Conservation (phyloP, 2,797 vertebrate species). For the Hipposideros larvatus region DNA sequence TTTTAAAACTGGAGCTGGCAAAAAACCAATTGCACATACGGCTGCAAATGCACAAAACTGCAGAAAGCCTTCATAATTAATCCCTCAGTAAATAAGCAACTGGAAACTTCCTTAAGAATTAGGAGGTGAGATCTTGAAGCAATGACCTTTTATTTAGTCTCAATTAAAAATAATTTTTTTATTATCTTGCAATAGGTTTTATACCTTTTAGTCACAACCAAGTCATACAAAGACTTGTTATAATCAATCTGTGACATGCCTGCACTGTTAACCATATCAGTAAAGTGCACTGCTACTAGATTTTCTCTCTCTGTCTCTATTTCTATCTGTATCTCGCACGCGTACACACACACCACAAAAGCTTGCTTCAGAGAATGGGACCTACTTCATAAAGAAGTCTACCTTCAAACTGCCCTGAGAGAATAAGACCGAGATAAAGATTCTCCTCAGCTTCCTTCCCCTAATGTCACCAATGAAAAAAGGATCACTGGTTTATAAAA, state of each 20-base stretch:
- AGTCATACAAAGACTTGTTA: slow-evolving; percentile 51
- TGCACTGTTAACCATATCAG: not conserved
- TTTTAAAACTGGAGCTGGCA: slow-evolving; percentile 68
- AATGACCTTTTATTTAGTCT: slow-evolving; percentile 47
- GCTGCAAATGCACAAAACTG: slow-evolving; percentile 20
- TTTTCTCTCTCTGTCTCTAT: not conserved
- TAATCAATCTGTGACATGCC: slow-evolving; percentile 21
- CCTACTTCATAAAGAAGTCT: not conserved
- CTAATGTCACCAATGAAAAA: slow-evolving; percentile 52
- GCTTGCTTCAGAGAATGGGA: slow-evolving; percentile 45
- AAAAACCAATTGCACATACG: slow-evolving; percentile 5
- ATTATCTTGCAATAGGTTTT: slow-evolving; percentile 24
- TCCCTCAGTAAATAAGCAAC: slow-evolving; percentile 32
- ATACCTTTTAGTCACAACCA: slow-evolving; percentile 42
- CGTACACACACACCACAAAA: not conserved
- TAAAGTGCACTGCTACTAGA: slow-evolving; percentile 26
- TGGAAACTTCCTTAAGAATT: slow-evolving; percentile 42
- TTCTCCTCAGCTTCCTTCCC: not conserved
- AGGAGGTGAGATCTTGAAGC: slow-evolving; percentile 37
- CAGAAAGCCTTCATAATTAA: slow-evolving; percentile 63
- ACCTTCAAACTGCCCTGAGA: slow-evolving; percentile 11
- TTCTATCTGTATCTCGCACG: not conserved
- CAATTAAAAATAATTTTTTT: not conserved
- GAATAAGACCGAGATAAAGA: not conserved
- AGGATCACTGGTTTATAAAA: slow-evolving; percentile 31